Evolutionary conservation across 2,113 vertebrate species (phyloP), one percentile per base, ranked within the genome.

Genomic region (Serilophus lunatus): DNA sequence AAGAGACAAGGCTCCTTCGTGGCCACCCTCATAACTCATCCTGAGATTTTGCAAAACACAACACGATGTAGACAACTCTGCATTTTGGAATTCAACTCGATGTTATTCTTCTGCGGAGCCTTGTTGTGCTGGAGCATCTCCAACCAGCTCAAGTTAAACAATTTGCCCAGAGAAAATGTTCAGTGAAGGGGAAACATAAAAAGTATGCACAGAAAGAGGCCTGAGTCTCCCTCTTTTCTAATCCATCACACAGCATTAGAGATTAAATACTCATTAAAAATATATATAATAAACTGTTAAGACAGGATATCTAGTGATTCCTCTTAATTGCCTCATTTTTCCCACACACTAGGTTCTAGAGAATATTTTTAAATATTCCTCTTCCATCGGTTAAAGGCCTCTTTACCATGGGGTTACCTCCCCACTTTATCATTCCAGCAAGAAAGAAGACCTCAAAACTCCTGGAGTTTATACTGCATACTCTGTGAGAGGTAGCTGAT

Each of bases 261-360:
- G 91, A 95, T 91, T 95, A 94, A 91, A 93, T 76, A 88, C 82
- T 94, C 83, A 81, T 94, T 94, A 88, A 86, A 94, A 94, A 92
- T 23, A 91, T 45, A 92, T 84, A 88, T 59, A 91, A 91, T 86
- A 63, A 93, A 53, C 64, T 57, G 49, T 88, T 94, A 90, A 81
- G 53, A 86, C 76, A 78, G 60, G 15, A 24, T 91, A 95, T 72
- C 56, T 82, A 92, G 31, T 25, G 66, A 92, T 91, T 95, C 84
- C 42, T 89, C 51, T 94, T 95, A 95, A 95, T 88, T 95, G 88
- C 56, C 40, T 95, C 40, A 54, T 69, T 95, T 75, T 96, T 91
- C 79, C 87, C 92, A 92, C 82, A 93, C 18, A 19, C 65, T 60
- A 22, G 51, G 90, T 95, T 92, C 76, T 29, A 51, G 40, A 13